Evolutionary conservation across 2,113 vertebrate species (phyloP), one percentile per base, ranked within the genome.

Genomic region (Tachysurus fulvidraco): DNA sequence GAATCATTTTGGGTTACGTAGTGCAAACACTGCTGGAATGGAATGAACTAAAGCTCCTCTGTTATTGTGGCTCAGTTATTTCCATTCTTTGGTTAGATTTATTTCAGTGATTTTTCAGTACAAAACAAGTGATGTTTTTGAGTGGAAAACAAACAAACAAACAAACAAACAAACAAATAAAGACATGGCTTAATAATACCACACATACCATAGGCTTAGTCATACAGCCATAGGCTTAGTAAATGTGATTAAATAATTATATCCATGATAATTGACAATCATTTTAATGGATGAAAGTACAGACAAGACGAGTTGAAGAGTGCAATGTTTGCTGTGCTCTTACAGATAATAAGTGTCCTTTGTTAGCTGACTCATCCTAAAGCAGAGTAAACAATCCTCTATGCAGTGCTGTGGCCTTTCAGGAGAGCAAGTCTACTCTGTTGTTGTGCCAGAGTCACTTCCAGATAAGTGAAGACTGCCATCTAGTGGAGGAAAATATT

Each of bases 401-500:
- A 3, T 54, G 60, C 30, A 54, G 25, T 41, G 14, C 1, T 65
- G 60, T 28, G n/a, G 73, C 17, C 19, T 65, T 50, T 5, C 16
- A 19, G 17, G 57, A 77, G 19, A 60, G n/a, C 41, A 62, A 9
- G 52, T 50, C 64, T 21, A 69, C 81, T 6, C 4, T 46, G 11
- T 13, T 54, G 14, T 46, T 86, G 65, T 36, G 52, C 50, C 50
- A n/a, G 36, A 41, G 57, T 62, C 85, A 74, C 16, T 21, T 74
- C 36, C 7, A 54, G 30, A 83, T 80, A 69, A 36, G 62, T 25
- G 21, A 69, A 46, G 50, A 25, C 65, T 86, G 86, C 88, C 90
- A 86, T 88, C 90, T 91, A 89, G 89, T 85, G 89, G 89, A 64
- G 4, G 65, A 50, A 50, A 55, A 28, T 67, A 65, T 52, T 25